Evolutionary conservation across 2,113 vertebrate genomes (phyloP), one percentile per base, ranked within the genome.

Genomic region (Gallinago paraguaiae): DNA sequence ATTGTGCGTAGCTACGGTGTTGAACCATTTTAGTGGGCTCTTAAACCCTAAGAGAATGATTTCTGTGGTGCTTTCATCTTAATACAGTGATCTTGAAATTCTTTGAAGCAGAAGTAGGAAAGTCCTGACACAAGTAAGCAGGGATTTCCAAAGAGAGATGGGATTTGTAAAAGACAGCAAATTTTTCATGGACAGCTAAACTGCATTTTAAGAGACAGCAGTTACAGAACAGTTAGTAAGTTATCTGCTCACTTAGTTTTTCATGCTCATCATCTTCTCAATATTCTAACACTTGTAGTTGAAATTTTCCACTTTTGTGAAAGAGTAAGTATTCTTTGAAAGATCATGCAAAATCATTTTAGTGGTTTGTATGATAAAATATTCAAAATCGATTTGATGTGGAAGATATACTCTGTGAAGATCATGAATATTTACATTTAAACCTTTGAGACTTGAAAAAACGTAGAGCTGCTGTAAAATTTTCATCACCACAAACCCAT

Each of bases 381-480:
- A 95, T 96, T 93, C 96, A 93, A 75, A 81, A 68, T 70, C 2
- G 2, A 71, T 93, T 86, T 88, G 64, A 68, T 84, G 69, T 83
- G 61, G 91, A 88, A 93, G 84, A 93, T 86, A 43, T 6, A 54
- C 83, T 95, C 63, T 67, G n/a, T 70, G 82, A 65, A 82, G 69
- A 86, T 96, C 82, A 90, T 90, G 93, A 96, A 94, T 96, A 94
- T 93, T 86, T 95, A 88, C 65, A 71, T 48, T 92, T 86, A 90
- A 79, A 95, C 80, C 80, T 96, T 83, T 75, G 80, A 93, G 77
- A 95, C 45, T 86, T 82, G 76, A 78, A 83, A 86, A 93, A 90
- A 81, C n/a, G 17, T 56, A 68, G 69, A 94, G 13, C 67, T 95
- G 54, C 76, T 86, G 69, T 92, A 71, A 91, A 83, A 78, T 88